Percentiles rank a stretch among this genome's conserved stretches.
phyloP scores from a whole-genome alignment of 1,140 invertebrate genomes.

The Zaprionus davidi region DNA sequence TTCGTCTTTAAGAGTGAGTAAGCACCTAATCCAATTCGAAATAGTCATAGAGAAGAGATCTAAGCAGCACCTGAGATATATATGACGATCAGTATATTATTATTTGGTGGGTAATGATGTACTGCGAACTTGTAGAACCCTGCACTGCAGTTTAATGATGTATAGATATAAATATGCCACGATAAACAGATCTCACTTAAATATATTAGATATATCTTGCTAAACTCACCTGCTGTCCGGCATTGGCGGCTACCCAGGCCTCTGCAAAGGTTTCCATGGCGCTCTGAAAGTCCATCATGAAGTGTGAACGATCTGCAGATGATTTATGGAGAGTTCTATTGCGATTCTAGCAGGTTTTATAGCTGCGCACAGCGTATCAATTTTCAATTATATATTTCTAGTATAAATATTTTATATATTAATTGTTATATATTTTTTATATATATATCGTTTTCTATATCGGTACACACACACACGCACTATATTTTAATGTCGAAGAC shows the following conservation, averaged over 20 bases:
- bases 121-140: no score
- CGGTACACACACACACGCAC: neutral
- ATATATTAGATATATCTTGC: no score
- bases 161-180: no score
- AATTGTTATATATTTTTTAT: constrained; percentile 12
- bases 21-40: neutral
- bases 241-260: constrained; percentile 97
- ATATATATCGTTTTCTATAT: neutral
- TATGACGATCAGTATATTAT: no score
- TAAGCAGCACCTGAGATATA: neutral
- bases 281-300: constrained; percentile 96
- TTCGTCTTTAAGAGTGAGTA: neutral
- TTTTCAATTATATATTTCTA: constrained; percentile 32
- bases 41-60: neutral
- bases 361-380: constrained; percentile 26
- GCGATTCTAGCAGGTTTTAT: constrained; percentile 26
- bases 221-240: constrained; percentile 87
- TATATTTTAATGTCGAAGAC: constrained; percentile 46
- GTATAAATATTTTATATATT: constrained; percentile 16
- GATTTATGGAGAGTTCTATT: constrained; percentile 28
- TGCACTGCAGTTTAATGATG: no score
- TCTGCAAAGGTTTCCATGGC: constrained; percentile 98
- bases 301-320: constrained; percentile 19
- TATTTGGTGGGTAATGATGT: no score
- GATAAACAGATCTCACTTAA: no score